Conservation (phyloP, 1,140 invertebrate species). For the Drosophila miranda region DNA sequence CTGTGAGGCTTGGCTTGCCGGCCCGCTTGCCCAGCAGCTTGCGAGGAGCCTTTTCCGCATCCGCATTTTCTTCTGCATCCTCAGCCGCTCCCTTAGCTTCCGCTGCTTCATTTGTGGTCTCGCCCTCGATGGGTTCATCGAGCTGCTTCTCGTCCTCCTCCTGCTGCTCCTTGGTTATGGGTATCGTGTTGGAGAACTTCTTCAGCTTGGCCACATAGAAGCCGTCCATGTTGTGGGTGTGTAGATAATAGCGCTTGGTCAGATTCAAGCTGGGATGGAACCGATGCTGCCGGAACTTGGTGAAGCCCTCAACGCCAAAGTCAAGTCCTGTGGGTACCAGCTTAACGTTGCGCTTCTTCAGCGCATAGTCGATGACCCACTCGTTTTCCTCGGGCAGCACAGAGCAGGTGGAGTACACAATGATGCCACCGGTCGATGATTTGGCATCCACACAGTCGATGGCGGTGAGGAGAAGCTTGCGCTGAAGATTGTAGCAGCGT, state of each 20-base stretch:
- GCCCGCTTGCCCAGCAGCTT: conserved; percentile 75
- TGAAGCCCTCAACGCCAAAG: conserved; percentile 98
- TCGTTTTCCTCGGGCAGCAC: conserved; percentile 99
- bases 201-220: conserved; percentile 99
- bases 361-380: conserved; percentile 97
- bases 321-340: conserved; percentile 96
- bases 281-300: conserved; percentile 92
- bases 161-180: conserved; percentile 84
- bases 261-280: conserved; percentile 97
- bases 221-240: conserved; percentile 99
- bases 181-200: conserved; percentile 95
- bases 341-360: conserved; percentile 97
- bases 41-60: conserved; percentile 41
- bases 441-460: conserved; percentile 98
- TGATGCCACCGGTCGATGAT: conserved; percentile 94
- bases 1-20: conserved; percentile 71
- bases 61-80: conserved; percentile 59
- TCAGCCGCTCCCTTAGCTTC: conserved; percentile 47
- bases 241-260: conserved; percentile 97
- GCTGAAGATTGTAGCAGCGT: conserved; percentile 95
- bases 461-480: conserved; percentile 95
- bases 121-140: conserved; percentile 65
- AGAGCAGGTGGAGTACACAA: conserved; percentile 99
- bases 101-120: conserved; percentile 1
- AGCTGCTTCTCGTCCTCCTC: conserved; percentile 81